Percentiles rank a stretch among this genome's conserved stretches.
Evolutionary conservation across 2,113 vertebrate genomes (phyloP).

Genomic region (Carassius auratus): DNA sequence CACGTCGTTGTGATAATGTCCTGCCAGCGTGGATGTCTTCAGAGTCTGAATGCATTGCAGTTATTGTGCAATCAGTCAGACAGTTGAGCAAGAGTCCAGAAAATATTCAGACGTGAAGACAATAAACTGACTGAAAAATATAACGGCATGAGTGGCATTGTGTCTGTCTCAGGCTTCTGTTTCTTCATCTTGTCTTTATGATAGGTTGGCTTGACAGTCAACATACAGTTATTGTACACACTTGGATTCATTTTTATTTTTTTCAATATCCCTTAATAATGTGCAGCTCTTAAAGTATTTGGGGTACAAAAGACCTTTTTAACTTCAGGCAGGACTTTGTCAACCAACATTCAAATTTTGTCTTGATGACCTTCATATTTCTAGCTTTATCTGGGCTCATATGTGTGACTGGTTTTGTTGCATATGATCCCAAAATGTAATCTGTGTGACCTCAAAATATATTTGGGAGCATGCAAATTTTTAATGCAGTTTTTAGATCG

Average conservation of each 20-base stretch:
- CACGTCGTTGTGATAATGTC: neutral
- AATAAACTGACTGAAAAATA: too few relatives aligned
- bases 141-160: neutral
- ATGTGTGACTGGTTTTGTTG: too few relatives aligned
- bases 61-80: neutral
- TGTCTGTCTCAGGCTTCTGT: neutral
- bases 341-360: too few relatives aligned
- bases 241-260: neutral
- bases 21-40: neutral
- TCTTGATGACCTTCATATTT: too few relatives aligned
- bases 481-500: too few relatives aligned
- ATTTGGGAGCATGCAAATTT: too few relatives aligned
- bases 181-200: neutral
- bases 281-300: neutral
- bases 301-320: neutral
- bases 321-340: too few relatives aligned
- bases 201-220: neutral
- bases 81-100: constrained; percentile 13
- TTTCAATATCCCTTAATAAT: neutral
- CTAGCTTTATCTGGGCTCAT: too few relatives aligned
- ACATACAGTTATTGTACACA: neutral
- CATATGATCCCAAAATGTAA: too few relatives aligned
- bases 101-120: neutral
- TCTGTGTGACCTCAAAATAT: too few relatives aligned
- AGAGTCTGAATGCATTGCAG: neutral